Evolutionary conservation across 2,113 vertebrate genomes (phyloP), one percentile per base, ranked within the genome.

Genomic region (Pterocles burchelli): DNA sequence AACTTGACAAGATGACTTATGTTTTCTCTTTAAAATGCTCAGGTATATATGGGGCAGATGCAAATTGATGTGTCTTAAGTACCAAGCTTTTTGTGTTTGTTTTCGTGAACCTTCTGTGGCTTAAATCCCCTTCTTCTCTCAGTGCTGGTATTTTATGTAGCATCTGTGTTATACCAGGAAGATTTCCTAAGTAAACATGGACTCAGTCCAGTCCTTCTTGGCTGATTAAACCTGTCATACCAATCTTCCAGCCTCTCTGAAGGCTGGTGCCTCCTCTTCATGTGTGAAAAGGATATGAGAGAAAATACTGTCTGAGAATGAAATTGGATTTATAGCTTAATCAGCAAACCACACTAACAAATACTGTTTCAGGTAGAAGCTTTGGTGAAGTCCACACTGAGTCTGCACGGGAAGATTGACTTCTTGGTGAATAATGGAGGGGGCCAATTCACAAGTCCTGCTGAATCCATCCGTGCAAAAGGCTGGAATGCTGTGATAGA

Each of bases 401-500:
- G 96, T 88, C 83, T 92, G 57, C 97, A 98, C 13, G 99, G 93
- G 16, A 98, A 97, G 68, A 99, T 99, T 65, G 98, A 99, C 95
- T 99, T 98, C 83, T 96, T 99, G 93, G 99, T 99, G 51, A 99
- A 99, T 97, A 99, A 99, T 5, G 99, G 98, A 76, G 99, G 99
- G 16, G 99, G 99, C 7, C 99, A 99, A 93, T 99, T 99, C 73
- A 24, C 63, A 0, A 98, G 98, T 93, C 98, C 97, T 13, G 68
- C 89, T 49, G 98, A 98, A 90, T 16, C 94, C 70, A 99, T 99
- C 90, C 97, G 88, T 75, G 89, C 98, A 13, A 99, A 99, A 95
- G 99, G 99, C 74, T 99, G 99, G 99, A 97, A 99, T 63, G 99
- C 99, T 21, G 99, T 99, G 72, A 97, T 99, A 45, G 99, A 99